Evolutionary conservation across 1,140 invertebrate species (phyloP).

Genomic region (Neuroterus valhalla): DNA sequence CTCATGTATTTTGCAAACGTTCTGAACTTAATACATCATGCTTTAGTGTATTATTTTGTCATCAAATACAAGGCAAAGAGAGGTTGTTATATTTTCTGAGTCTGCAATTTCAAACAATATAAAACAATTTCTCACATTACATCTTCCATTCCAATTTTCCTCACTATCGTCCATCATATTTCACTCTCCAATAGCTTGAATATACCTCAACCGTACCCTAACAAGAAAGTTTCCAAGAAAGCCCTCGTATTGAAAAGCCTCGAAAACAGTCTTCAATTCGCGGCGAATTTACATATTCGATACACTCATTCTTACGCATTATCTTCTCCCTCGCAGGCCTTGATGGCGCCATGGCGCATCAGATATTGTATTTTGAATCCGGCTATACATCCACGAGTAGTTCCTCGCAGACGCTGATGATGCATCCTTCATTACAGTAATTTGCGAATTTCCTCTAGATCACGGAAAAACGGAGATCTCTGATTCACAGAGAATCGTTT

Average conservation of each 20-base stretch:
- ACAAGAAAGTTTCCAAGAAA: background rate
- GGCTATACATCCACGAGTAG: slow-evolving; percentile 38
- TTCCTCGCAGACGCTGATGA: slow-evolving; percentile 53
- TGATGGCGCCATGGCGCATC: slow-evolving; percentile 49
- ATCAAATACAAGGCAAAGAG: too few relatives aligned
- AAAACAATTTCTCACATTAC: too few relatives aligned
- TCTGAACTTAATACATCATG: too few relatives aligned
- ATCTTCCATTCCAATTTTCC: too few relatives aligned
- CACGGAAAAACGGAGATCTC: slow-evolving; percentile 54
- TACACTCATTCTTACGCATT: background rate
- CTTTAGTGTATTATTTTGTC: too few relatives aligned
- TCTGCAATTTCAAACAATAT: too few relatives aligned
- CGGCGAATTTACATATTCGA: slow-evolving; percentile 14
- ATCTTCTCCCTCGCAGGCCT: background rate
- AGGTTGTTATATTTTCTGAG: too few relatives aligned
- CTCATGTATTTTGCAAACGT: too few relatives aligned
- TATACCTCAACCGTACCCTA: too few relatives aligned
- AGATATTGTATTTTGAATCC: slow-evolving; percentile 14
- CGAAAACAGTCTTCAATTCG: background rate
- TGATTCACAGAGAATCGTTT: slow-evolving; percentile 33
- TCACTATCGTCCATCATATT: too few relatives aligned
- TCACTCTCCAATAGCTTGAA: too few relatives aligned
- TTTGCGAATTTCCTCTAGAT: slow-evolving; percentile 65
- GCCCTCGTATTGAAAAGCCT: background rate
- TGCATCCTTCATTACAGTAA: slow-evolving; percentile 67